phyloP scores from a whole-genome alignment of 2,113 vertebrate species.

The Epinephelus cyanopodus region DNA sequence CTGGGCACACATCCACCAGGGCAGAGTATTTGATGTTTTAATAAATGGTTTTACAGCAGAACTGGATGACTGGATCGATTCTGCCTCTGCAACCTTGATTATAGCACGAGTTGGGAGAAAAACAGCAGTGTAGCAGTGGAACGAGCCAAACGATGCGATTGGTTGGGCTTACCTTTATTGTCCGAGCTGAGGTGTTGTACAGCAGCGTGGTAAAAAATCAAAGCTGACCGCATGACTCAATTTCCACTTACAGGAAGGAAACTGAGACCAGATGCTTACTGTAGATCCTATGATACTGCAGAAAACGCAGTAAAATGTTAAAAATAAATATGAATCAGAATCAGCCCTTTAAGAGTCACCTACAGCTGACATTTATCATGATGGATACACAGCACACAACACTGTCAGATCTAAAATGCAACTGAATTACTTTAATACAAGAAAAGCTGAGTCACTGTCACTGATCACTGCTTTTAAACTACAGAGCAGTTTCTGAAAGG shows the following conservation, averaged over 20 bases:
- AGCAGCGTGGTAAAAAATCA: conserved; percentile 37
- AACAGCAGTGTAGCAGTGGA: conserved; percentile 39
- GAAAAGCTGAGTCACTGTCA: conserved; percentile 18
- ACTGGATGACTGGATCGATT: conserved; percentile 66
- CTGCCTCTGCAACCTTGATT: conserved; percentile 67
- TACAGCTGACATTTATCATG: conserved; percentile 17
- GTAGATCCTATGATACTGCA: conserved; percentile 38
- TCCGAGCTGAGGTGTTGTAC: conserved; percentile 36
- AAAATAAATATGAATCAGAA: conserved; percentile 45
- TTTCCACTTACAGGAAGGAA: conserved; percentile 58
- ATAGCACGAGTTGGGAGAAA: conserved; percentile 49
- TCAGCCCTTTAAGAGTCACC: conserved; percentile 28
- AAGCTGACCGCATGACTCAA: conserved; percentile 49
- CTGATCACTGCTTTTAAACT: neutral
- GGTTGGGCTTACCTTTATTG: conserved; percentile 42
- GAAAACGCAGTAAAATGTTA: conserved; percentile 40
- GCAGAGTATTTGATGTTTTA: conserved; percentile 73
- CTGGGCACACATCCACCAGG: conserved; percentile 64
- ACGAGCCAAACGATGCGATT: conserved; percentile 23
- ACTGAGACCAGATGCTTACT: conserved; percentile 43
- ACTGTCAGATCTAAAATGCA: neutral
- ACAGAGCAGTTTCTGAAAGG: neutral
- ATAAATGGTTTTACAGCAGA: conserved; percentile 76
- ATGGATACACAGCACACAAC: neutral
- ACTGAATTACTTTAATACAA: neutral